Base-by-base conservation (phyloP, 2,113 vertebrate genomes). In the Erythrocercus mccallii region DNA sequence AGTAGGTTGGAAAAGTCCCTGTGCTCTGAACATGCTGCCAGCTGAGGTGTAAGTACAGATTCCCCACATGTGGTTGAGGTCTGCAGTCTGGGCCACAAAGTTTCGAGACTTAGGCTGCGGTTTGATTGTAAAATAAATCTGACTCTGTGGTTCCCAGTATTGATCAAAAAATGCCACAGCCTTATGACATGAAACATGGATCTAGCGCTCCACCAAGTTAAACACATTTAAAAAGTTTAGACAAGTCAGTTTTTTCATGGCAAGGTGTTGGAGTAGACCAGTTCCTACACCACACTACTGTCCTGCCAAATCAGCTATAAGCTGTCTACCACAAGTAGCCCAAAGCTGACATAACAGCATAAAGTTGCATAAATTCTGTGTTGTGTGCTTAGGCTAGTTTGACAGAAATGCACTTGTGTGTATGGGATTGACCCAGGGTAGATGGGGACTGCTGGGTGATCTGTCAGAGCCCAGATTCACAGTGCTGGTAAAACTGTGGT, bases 51-150 rank as follows among this genome's bases (percentile, higher is more conserved):
- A 73, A 60, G 40, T 16, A 47, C 11, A 38, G 57, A 71, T 56
- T 65, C 45, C 58, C 47, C 51, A 56, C 37, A 15, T 12, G 21
- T 37, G 51, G 33, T 35, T 70, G 60, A 96, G 81, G 60, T 84
- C 47, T 86, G 56, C 56, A 78, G 56, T 58, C 42, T 86, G 69
- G 81, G 60, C 72, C 69, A 74, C 77, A 84, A 38, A 72, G 38
- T 54, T 89, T 58, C 0, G 0, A 92, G 73, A 68, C 50, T 54
- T 81, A 74, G 44, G 57, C 48, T 79, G 73, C 0, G 0, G 72
- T 62, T 61, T 83, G 50, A 65, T 86, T 70, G 83, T n/a, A 94
- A 88, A 91, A 82, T 69, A 69, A 88, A 80, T 66, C 71, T 92
- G 56, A 73, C 60, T 80, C 73, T 38, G 45, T 65, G 68, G 60